These are phyloP conservation scores for Tychaedon coryphoeus DNA, from an alignment of 2,113 vertebrate genomes.

Conservation along the genomic window DNA sequence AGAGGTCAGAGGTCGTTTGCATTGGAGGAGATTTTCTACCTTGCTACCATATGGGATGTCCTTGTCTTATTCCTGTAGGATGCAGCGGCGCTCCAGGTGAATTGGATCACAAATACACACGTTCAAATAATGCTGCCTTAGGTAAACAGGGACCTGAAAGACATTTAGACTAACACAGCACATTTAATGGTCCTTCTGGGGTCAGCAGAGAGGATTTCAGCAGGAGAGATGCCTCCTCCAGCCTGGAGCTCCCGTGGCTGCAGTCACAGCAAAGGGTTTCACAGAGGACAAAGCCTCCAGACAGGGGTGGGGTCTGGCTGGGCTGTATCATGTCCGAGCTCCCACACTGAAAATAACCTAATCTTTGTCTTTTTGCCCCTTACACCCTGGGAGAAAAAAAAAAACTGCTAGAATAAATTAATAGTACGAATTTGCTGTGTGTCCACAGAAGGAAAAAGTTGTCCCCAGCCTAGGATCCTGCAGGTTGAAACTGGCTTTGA, in stretches of 20 bases:
- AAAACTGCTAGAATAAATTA: neutral
- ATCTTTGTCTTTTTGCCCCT: neutral
- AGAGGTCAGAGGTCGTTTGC: conserved; percentile 53
- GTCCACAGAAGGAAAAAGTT: neutral
- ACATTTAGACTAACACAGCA: neutral
- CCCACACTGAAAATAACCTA: neutral
- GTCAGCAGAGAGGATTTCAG: neutral
- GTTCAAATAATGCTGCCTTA: neutral
- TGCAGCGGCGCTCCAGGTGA: neutral
- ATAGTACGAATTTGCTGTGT: neutral
- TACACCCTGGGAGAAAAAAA: neutral
- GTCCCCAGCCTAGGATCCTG: neutral
- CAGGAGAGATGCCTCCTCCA: neutral
- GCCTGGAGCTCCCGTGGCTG: neutral
- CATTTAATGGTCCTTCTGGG: neutral
- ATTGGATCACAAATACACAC: neutral
- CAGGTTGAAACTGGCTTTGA: neutral
- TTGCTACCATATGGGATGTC: conserved; percentile 26
- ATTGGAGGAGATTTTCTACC: conserved; percentile 42
- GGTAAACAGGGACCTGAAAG: neutral
- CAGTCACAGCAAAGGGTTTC: neutral
- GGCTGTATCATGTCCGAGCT: fast-evolving
- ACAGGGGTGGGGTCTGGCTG: neutral
- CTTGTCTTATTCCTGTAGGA: conserved; percentile 9
- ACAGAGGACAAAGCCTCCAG: neutral